Evolutionary conservation across 2,113 vertebrate genomes (phyloP), one percentile per base, ranked within the genome.

Genomic region (Lepus europaeus): DNA sequence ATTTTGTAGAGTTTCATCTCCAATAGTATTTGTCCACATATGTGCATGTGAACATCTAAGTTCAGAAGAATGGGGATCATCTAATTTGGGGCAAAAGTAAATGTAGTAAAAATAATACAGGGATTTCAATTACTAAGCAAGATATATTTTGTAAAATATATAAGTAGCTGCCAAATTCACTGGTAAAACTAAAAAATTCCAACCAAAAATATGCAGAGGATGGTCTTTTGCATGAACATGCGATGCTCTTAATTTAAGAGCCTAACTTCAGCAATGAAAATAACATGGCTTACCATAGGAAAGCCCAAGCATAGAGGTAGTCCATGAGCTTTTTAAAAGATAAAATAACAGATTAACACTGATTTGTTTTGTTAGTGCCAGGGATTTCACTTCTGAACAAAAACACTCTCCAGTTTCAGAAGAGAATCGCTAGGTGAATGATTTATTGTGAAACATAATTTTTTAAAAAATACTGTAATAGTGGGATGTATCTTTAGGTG

Each of bases 111-210:
- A 87, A 80, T 92, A 73, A 73, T 77, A 80, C 72, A 6, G 19
- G 1, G 5, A 64, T 66, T 95, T 95, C 66, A 68, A 90, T 86
- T 88, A 86, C n/a, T 72, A 77, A 81, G 7, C 13, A 91, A 92
- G 82, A 49, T 79, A 56, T 81, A 72, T 87, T 87, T 82, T 64
- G 3, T 4, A 83, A 86, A 96, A 97, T 73, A 51, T 9, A 68
- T 1, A 91, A 20, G 17, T 45, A 87, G 89, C 16, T 84, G 63
- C 45, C 90, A 69, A 89, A 23, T 20, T 69, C 31, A 29, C 59
- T 76, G 31, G 49, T 19, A 91, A 36, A 83, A 89, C 49, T 90
- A 86, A 88, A 88, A 91, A 85, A 78, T 95, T 66, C 13, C 9
- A 95, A 59, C 7, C n/a, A n/a, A 78, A 84, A 87, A 27, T 78